Evolutionary conservation across 2,888 invertebrate species (phyloP), one percentile per base, ranked within the genome.

Genomic region (Branchipolynoe longqiensis): DNA sequence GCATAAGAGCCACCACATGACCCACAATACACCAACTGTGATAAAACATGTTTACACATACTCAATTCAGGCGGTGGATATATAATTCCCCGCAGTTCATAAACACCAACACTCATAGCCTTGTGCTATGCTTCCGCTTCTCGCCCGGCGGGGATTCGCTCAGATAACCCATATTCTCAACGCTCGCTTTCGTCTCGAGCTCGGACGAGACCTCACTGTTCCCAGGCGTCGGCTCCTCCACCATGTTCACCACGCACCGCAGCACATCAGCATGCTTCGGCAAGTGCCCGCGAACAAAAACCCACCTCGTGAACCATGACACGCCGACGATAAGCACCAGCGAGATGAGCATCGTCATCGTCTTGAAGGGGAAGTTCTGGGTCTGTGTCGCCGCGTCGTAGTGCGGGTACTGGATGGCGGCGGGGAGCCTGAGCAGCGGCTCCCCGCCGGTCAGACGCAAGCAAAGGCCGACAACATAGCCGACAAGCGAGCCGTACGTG

Each of bases 291-390:
- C 96, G 96, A 93, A 97, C 96, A 94, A 99, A 99, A 88, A 97
- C 95, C 95, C 96, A 96, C 92, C 96, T 96, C 4, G 92, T 89
- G 0, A 91, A 18, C 14, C 54, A 38, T 0, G 93, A 93, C 25
- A 92, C 90, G 6, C 59, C 64, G 6, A 91, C 82, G 62, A 92
- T 90, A 6, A 89, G 87, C 31, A 85, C n/a, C 62, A 93, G 86
- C 4, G 90, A 90, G 89, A 97, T 92, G 84, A 96, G 90, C 99
- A 99, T 99, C 78, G 98, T 97, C 95, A 98, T 95, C 40, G 99
- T 99, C 90, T 98, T 95, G 95, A 98, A 99, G 28, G 99, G 99
- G 94, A 99, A 99, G 92, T 97, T 95, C 94, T 99, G 99, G 0
- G 38, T 38, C 18, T 14, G 3, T 18, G 83, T 86, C 18, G 87